These are phyloP conservation scores for Stichodactyla mertensii DNA, from an alignment of 64 coral and sea anemone genomes.

Conservation along the genomic window DNA sequence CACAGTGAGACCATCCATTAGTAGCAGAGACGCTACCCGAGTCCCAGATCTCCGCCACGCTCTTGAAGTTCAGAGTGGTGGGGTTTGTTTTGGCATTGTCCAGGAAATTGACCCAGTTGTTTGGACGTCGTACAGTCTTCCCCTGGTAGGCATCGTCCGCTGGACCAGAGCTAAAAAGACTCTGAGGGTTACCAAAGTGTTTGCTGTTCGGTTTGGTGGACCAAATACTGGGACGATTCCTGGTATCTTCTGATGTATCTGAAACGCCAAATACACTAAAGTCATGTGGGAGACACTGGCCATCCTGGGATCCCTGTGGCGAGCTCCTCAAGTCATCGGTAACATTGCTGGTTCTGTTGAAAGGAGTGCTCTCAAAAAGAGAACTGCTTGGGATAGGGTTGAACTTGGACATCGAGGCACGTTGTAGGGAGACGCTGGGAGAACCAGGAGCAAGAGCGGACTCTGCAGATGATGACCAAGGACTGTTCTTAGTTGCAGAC, in stretches of 20 bases:
- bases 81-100: slow-evolving; percentile 41
- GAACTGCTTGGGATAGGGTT: not conserved
- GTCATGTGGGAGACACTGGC: slow-evolving; percentile 1
- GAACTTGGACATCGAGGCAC: slow-evolving; percentile 13
- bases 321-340: not conserved
- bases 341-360: slow-evolving; percentile 10
- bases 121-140: slow-evolving; percentile 38
- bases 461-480: slow-evolving; percentile 61
- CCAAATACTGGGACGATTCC: slow-evolving; percentile 8
- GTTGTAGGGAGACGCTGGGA: slow-evolving; percentile 18
- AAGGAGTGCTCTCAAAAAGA: slow-evolving; percentile 13
- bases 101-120: slow-evolving; percentile 94
- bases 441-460: slow-evolving; percentile 20
- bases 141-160: slow-evolving; percentile 46
- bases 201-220: slow-evolving; percentile 20
- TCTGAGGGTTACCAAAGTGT: slow-evolving; percentile 57
- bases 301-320: slow-evolving; percentile 19
- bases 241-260: slow-evolving; percentile 32
- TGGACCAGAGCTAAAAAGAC: slow-evolving; percentile 63
- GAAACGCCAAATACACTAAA: slow-evolving; percentile 42
- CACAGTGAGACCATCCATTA: slow-evolving; percentile 71
- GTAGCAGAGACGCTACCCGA: slow-evolving; percentile 35
- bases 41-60: slow-evolving; percentile 85
- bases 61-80: slow-evolving; percentile 48
- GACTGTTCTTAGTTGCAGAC: slow-evolving; percentile 43